Base-by-base conservation (phyloP, 2,113 vertebrate genomes). In the Oreotragus oreotragus region DNA sequence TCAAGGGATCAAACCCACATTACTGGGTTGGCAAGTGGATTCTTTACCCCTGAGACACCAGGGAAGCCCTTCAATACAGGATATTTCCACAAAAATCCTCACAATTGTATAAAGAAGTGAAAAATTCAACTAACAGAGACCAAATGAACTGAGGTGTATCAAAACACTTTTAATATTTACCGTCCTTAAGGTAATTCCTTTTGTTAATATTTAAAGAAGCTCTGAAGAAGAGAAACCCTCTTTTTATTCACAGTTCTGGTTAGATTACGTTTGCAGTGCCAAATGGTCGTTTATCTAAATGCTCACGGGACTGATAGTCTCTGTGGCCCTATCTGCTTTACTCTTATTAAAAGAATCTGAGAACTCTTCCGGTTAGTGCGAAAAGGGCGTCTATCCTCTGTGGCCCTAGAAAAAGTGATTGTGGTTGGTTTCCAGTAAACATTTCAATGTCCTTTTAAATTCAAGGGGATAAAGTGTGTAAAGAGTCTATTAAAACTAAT, bases 361-460 rank as follows among this genome's bases (percentile, higher is more conserved):
- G 17, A 91, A 88, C 49, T 97, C 96, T 95, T 95, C 45, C n/a
- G 23, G 49, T 96, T 62, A 93, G 33, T 91, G 7, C 28, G 94
- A 92, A 98, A 96, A 97, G 93, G 85, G 64, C 97, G 96, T 96
- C 28, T 92, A 47, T 85, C 53, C 88, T 96, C 88, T 96, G 45
- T 97, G 60, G 81, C 62, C 92, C 90, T 95, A 70, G 5, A 94
- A 97, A 98, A 98, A 49, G 33, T 89, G 58, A 88, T 51, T 97
- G 64, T 66, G 66, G n/a, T 23, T 39, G n/a, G 19, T 73, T 73
- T 73, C 66, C 66, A 89, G 97, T 87, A 97, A 95, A 81, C 9
- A n/a, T 93, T 66, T 62, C 95, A 95, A 0, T 97, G 70, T 96
- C 91, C 85, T 98, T 98, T 84, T 96, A 94, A 88, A 96, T 84